A percentile compares a stretch with the other conserved stretches of the same genome.
phyloP scores from a whole-genome alignment of 1,140 invertebrate genomes.

The Cydia strobilella region DNA sequence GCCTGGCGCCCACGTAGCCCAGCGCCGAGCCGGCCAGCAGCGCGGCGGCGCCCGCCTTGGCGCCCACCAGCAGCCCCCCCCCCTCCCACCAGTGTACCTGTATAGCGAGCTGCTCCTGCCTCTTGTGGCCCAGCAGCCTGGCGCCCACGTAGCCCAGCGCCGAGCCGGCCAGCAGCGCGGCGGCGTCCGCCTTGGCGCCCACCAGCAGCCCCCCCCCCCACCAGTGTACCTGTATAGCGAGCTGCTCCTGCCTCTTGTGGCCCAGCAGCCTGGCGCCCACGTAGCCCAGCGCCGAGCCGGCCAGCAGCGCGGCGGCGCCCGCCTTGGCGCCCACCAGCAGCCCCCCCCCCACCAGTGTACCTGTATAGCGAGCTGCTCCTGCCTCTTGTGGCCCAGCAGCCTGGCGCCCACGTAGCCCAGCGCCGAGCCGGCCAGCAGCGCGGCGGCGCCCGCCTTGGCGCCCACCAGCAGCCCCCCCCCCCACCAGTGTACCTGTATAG shows the following conservation, averaged over 20 bases:
- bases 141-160: constrained; percentile 50
- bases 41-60: constrained; percentile 58
- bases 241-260: constrained; percentile 17
- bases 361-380: background rate
- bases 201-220: constrained; percentile 47
- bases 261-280: constrained; percentile 40
- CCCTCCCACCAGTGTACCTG: constrained; percentile 24
- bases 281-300: constrained; percentile 55
- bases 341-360: constrained; percentile 51
- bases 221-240: constrained; percentile 26
- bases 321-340: constrained; percentile 57
- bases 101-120: constrained; percentile 5
- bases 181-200: constrained; percentile 59
- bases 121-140: constrained; percentile 36
- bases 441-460: constrained; percentile 58
- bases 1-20: constrained; percentile 45
- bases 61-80: constrained; percentile 53
- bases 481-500: constrained; percentile 24
- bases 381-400: constrained; percentile 35
- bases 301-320: constrained; percentile 52
- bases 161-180: constrained; percentile 51
- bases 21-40: constrained; percentile 52
- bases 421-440: constrained; percentile 51
- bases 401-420: constrained; percentile 48
- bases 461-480: constrained; percentile 52